Base-by-base conservation (phyloP, 2,888 invertebrate species). In the Rhagophthalmus giganteus region DNA sequence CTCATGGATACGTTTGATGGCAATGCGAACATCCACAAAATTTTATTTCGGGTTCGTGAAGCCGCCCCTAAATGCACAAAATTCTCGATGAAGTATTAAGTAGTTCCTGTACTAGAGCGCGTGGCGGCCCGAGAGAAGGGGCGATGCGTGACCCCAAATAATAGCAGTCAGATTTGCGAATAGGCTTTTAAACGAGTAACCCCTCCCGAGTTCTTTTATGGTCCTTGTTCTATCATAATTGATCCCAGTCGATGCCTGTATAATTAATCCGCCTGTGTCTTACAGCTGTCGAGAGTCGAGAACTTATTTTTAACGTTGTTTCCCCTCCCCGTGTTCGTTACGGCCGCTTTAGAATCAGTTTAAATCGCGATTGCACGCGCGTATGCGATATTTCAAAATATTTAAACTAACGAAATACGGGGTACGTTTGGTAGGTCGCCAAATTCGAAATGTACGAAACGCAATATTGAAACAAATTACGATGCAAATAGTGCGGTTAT, bases 101-200 rank as follows among this genome's bases (percentile, higher is more conserved):
- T 20, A 20, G 20, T 20, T 20, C 7, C 20, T 12, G 10, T 50
- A 26, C 24, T 37, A 38, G 28, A 41, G 25, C 38, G 31, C 44
- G 44, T 50, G 50, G 41, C 38, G 37, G 48, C 25, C 31, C 25
- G 11, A 27, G 35, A 49, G 32, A 45, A 42, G 42, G 57, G 56
- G 46, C 59, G 58, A 62, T 62, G 64, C 69, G 69, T 69, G 69
- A 67, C 63, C 62, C 60, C 55, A 48, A 62, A 68, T 68, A 69
- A 70, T 68, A 61, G 63, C 51, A 58, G 54, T 42, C 59, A 64
- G 67, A 68, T 68, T 68, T 62, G 62, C 61, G 56, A 50, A 52
- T 49, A 54, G 57, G 51, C 45, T 56, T 58, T 52, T 51, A 51
- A 55, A 58, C 40, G 44, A 34, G 31, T 42, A 49, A n/a, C n/a